Evolutionary conservation across 92 coral and sea anemone species (phyloP), one percentile per base, ranked within the genome.

Genomic region (Palythoa heliodiscus): DNA sequence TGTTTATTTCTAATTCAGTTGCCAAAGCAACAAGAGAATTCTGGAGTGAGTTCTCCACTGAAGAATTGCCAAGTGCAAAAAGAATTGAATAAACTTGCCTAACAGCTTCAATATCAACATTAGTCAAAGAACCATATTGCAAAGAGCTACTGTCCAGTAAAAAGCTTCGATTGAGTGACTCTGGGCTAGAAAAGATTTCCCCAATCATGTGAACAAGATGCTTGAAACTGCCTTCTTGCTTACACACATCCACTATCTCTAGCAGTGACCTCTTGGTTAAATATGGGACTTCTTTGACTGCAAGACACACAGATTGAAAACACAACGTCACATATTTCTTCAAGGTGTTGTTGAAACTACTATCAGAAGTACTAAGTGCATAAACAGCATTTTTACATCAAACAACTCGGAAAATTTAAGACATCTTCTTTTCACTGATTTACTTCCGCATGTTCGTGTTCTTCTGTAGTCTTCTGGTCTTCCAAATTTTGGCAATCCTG

Each of bases 21-120:
- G 98, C 88, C 77, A 97, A 69, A 9, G 95, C 87, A 53, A 73
- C 94, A 60, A 97, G 86, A 61, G 99, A 92, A 79, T 97, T 97
- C 24, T 94, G 86, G 13, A 97, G 89, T 1, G 99, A 91, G 75
- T 97, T 97, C 88, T 97, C 99, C 0, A 97, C 89, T 22, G 99
- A 95, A 9, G 94, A 82, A 77, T 94, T 95, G 0, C 93, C 95
- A 50, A 93, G 88, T 52, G 89, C 93, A 85, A 92, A 97, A 82
- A 97, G 88, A 14, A 89, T 87, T 54, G 89, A 76, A 85, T 97
- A 97, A 39, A 90, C 81, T 24, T 87, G 78, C 57, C 91, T 86
- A 14, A 97, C 93, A n/a, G 98, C 92, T 68, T 91, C 93, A 68
- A 97, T 78, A 74, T 97, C 99, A 84, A 97, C 91, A 86, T 75